Conservation (phyloP, 2,888 invertebrate species). For the Andrena chrysosceles region DNA sequence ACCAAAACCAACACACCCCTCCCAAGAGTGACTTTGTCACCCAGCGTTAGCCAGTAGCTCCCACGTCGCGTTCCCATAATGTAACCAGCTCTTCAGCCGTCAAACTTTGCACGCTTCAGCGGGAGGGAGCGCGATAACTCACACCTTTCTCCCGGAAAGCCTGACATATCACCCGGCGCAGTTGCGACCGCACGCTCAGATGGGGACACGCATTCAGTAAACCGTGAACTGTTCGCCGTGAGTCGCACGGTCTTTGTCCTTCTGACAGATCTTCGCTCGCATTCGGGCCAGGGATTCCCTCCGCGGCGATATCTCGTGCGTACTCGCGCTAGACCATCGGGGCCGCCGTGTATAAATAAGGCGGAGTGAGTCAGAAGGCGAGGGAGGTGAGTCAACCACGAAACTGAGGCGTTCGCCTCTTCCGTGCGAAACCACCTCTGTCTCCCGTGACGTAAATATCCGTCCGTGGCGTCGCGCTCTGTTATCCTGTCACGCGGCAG, state of each 20-base stretch:
- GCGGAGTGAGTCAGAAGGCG: constrained; percentile 74
- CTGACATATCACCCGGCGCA: constrained; percentile 42
- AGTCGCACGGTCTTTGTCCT: constrained; percentile 19
- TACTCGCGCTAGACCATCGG: constrained; percentile 14
- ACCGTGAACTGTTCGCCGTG: neutral
- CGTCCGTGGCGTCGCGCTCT: constrained; percentile 56
- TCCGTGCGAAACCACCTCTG: constrained; percentile 47
- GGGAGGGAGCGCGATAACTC: constrained; percentile 49
- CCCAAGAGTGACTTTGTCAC: neutral
- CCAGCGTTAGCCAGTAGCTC: constrained; percentile 5
- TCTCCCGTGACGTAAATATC: constrained; percentile 70
- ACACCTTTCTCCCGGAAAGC: constrained; percentile 38
- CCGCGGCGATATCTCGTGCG: constrained; percentile 10
- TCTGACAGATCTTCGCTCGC: constrained; percentile 45
- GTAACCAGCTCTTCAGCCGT: constrained; percentile 27
- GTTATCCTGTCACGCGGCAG: constrained; percentile 64
- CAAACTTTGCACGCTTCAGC: constrained; percentile 43
- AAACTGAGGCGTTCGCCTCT: constrained; percentile 61
- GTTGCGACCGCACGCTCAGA: neutral
- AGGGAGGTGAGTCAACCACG: constrained; percentile 79
- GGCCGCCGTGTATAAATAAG: constrained; percentile 76
- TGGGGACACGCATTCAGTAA: constrained; percentile 29
- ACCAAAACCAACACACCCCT: too few relatives aligned
- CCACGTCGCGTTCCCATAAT: constrained; percentile 19
- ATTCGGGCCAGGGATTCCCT: constrained; percentile 28